These are phyloP conservation scores for Panagrolaimus sp. DNA, from an alignment of 1,140 invertebrate species.

Conservation along the genomic window DNA sequence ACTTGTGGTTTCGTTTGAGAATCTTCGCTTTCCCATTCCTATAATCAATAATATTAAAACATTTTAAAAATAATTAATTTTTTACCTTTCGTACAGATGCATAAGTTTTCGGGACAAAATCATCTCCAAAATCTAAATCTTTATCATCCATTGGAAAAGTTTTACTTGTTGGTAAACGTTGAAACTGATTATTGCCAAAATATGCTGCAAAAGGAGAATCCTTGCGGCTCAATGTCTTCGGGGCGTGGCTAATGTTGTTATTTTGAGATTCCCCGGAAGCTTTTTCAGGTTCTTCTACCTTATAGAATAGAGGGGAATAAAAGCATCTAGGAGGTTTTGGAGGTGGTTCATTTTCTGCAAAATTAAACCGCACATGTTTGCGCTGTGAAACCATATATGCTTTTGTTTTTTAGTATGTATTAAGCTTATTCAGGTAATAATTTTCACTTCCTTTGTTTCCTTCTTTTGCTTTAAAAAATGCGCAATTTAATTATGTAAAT, in stretches of 20 bases:
- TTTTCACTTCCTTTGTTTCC: too few species aligned
- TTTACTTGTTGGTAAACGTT: conserved; percentile 16
- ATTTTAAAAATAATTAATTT: too few species aligned
- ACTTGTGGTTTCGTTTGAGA: conserved; percentile 18
- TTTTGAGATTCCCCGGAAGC: conserved; percentile 13
- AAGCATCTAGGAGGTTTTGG: conserved; percentile 18
- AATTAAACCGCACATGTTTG: conserved; percentile 26
- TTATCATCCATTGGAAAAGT: conserved; percentile 22
- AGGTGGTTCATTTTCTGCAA: conserved; percentile 4
- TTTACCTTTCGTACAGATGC: neutral
- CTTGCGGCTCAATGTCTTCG: conserved; percentile 15
- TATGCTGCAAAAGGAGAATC: neutral
- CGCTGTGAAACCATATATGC: conserved; percentile 24
- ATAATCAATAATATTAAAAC: neutral
- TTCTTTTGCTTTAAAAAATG: neutral
- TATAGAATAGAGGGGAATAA: conserved; percentile 2
- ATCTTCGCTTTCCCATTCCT: neutral
- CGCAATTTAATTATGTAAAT: neutral
- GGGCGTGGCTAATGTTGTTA: conserved; percentile 10
- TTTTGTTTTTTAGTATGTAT: too few species aligned
- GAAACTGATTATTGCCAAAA: conserved; percentile 1
- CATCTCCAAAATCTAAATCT: conserved; percentile 22
- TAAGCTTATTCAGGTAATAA: too few species aligned
- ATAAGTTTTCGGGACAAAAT: conserved; percentile 23
- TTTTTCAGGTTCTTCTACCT: conserved; percentile 9